Evolutionary conservation across 2,797 vertebrate genomes (phyloP).

Genomic region (Iguana delicatissima): DNA sequence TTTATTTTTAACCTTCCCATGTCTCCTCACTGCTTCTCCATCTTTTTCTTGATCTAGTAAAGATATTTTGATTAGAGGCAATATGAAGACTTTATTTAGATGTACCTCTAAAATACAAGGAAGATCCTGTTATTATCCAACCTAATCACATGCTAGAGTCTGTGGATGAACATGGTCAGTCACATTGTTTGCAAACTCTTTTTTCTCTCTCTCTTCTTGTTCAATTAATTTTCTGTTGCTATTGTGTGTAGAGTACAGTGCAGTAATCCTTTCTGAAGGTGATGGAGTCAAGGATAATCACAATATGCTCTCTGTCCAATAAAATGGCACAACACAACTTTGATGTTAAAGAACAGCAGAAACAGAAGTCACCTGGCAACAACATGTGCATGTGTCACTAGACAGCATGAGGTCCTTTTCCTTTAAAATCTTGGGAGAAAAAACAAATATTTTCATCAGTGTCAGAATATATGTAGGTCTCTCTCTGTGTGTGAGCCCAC

Average conservation of each 20-base stretch:
- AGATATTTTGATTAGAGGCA: not conserved
- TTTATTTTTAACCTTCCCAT: too few relatives aligned
- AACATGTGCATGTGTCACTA: not conserved
- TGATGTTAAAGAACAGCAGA: conserved; percentile 3
- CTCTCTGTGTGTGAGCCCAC: not conserved
- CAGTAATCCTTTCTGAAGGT: conserved; percentile 19
- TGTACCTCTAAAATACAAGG: not conserved
- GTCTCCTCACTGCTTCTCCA: too few relatives aligned
- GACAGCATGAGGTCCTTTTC: not conserved
- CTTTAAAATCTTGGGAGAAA: not conserved
- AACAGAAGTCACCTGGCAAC: conserved; percentile 6
- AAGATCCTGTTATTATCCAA: not conserved
- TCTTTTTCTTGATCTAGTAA: too few relatives aligned
- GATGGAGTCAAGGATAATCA: conserved; percentile 33
- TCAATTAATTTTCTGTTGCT: conserved; percentile 13
- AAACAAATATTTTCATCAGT: not conserved
- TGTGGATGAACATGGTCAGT: not conserved
- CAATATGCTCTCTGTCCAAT: not conserved
- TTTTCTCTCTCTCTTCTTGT: not conserved
- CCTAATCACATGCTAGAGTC: not conserved
- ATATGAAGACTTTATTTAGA: not conserved
- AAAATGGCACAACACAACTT: conserved; percentile 15
- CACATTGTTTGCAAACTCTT: not conserved
- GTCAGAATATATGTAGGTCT: not conserved
- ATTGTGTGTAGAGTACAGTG: not conserved